These are phyloP conservation scores for Andrena dorsata DNA, from an alignment of 2,888 invertebrate species.

Conservation along the genomic window DNA sequence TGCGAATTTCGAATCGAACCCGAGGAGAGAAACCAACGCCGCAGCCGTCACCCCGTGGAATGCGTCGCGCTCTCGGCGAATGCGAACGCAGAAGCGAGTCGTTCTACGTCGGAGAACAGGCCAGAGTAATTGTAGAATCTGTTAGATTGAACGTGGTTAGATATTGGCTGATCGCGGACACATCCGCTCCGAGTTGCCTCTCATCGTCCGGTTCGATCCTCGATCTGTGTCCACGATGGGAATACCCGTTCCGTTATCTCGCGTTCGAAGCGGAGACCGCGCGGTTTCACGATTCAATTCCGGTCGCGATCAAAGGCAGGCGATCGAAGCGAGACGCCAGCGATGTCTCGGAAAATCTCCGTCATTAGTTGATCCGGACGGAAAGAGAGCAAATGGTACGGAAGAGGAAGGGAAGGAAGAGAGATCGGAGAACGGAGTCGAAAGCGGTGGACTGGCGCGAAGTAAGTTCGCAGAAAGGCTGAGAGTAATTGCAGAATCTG, in stretches of 20 bases:
- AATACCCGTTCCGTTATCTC: constrained; percentile 23
- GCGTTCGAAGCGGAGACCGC: not conserved
- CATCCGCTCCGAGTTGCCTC: constrained; percentile 30
- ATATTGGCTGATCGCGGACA: constrained; percentile 42
- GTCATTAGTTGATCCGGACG: constrained; percentile 25
- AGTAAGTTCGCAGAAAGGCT: constrained; percentile 80
- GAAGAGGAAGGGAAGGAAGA: not conserved
- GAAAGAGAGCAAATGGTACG: not conserved
- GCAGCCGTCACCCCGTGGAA: no score
- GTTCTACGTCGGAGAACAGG: constrained; percentile 70
- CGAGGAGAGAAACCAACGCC: not conserved
- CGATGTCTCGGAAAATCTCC: not conserved
- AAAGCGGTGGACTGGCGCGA: constrained; percentile 29
- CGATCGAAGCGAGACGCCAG: constrained; percentile 6
- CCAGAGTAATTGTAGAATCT: constrained; percentile 83
- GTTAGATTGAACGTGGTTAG: constrained; percentile 29
- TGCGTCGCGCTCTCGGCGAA: no score
- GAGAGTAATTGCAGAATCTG: constrained; percentile 84
- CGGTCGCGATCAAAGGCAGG: not conserved
- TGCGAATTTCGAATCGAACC: not conserved
- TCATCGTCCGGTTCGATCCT: constrained; percentile 30
- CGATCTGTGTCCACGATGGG: constrained; percentile 2
- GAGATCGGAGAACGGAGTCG: constrained; percentile 11
- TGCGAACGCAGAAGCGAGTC: no score
- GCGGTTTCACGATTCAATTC: constrained; percentile 14